Conservation (phyloP, 2,113 vertebrate genomes). For the Ellobius talpinus region DNA sequence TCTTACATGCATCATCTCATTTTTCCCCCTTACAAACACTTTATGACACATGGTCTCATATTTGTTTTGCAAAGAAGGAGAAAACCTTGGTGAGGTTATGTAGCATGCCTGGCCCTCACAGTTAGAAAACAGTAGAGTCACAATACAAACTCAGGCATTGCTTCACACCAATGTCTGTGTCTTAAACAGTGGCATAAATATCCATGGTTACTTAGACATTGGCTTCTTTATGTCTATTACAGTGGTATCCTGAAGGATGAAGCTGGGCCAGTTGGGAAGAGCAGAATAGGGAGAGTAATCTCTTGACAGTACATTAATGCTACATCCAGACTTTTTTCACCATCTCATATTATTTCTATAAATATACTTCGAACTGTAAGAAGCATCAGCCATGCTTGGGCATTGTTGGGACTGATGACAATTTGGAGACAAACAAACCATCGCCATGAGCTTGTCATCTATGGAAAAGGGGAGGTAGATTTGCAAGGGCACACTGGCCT, state of each 20-base stretch:
- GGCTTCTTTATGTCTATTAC: constrained; percentile 30
- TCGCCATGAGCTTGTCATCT: background rate
- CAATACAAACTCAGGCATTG: background rate
- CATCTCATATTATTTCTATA: background rate
- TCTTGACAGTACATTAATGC: background rate
- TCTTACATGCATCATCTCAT: background rate
- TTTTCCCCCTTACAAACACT: constrained; percentile 5
- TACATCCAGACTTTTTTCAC: background rate
- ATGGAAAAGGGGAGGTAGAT: background rate
- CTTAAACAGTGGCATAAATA: background rate
- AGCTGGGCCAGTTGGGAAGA: background rate
- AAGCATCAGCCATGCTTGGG: background rate
- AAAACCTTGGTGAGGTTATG: background rate
- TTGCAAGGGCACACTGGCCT: background rate
- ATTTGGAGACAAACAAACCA: background rate
- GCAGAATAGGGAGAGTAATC: background rate
- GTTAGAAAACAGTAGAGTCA: background rate
- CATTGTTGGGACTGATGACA: background rate
- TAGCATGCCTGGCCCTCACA: background rate
- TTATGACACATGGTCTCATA: background rate
- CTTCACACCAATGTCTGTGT: background rate
- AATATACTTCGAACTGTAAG: background rate
- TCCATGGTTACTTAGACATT: background rate
- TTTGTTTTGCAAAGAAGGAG: constrained; percentile 54
- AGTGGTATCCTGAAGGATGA: background rate